phyloP scores from a whole-genome alignment of 2,888 invertebrate genomes.

The Pristionchus exspectatus region DNA sequence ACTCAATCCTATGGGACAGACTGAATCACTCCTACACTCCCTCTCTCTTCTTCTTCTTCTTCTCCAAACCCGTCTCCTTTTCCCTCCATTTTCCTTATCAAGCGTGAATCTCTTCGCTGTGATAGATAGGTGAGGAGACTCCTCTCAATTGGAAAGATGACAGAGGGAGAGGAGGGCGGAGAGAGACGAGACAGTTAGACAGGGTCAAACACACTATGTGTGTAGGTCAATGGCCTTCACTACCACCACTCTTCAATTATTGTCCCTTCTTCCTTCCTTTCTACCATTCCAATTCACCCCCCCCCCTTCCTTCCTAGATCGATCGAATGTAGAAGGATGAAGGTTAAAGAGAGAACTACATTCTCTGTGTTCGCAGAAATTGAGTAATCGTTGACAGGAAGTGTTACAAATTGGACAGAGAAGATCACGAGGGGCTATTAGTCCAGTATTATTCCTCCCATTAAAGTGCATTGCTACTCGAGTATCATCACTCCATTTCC shows the following conservation, averaged over 20 bases:
- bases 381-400: neutral
- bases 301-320: neutral
- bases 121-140: conserved; percentile 40
- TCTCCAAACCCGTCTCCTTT: conserved; percentile 11
- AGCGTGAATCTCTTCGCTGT: conserved; percentile 36
- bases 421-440: neutral
- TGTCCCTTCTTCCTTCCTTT: neutral
- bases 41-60: neutral
- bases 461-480: too few species aligned
- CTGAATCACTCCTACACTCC: neutral
- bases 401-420: neutral
- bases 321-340: conserved; percentile 2
- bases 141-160: neutral
- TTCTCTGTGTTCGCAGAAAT: neutral
- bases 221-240: conserved; percentile 47
- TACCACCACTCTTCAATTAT: conserved; percentile 17
- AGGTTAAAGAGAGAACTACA: neutral
- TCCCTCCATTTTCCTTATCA: conserved; percentile 13
- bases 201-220: conserved; percentile 17
- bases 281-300: conserved; percentile 33
- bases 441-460: too few species aligned
- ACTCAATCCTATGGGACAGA: neutral
- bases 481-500: neutral
- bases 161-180: neutral
- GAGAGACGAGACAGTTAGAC: neutral